These are phyloP conservation scores for Julus scanicus DNA, from an alignment of 2,888 invertebrate genomes.

Conservation along the genomic window DNA sequence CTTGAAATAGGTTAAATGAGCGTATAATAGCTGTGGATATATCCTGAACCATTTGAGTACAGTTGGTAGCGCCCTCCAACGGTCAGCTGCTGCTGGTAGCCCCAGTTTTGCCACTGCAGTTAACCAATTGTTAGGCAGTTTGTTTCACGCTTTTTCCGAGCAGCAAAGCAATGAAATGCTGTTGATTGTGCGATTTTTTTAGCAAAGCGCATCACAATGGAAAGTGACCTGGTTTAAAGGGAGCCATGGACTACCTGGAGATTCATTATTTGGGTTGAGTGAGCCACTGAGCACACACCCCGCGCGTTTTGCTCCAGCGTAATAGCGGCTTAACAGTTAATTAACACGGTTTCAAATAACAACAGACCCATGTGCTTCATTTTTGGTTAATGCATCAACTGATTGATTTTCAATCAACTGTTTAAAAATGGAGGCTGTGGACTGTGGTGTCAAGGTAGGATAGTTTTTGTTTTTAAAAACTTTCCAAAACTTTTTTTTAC, in stretches of 20 bases:
- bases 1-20: slow-evolving; percentile 45
- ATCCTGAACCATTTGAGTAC: neutral
- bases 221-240: slow-evolving; percentile 51
- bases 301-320: neutral
- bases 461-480: neutral
- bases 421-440: slow-evolving; percentile 46
- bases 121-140: slow-evolving; percentile 47
- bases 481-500: neutral
- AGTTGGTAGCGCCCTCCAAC: neutral
- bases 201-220: slow-evolving; percentile 20
- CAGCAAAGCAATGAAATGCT: slow-evolving; percentile 37
- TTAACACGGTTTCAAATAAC: neutral
- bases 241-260: slow-evolving; percentile 44
- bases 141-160: neutral
- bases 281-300: slow-evolving; percentile 46
- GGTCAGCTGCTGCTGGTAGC: slow-evolving; percentile 36
- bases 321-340: neutral
- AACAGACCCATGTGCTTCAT: neutral
- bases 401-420: neutral
- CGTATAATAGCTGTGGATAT: slow-evolving; percentile 28
- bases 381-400: neutral
- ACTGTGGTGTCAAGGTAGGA: slow-evolving; percentile 49
- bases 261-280: slow-evolving; percentile 2
- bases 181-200: slow-evolving; percentile 45
- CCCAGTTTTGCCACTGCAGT: slow-evolving; percentile 44